Evolutionary conservation across 2,113 vertebrate genomes (phyloP).

Genomic region (Pandion haliaetus): DNA sequence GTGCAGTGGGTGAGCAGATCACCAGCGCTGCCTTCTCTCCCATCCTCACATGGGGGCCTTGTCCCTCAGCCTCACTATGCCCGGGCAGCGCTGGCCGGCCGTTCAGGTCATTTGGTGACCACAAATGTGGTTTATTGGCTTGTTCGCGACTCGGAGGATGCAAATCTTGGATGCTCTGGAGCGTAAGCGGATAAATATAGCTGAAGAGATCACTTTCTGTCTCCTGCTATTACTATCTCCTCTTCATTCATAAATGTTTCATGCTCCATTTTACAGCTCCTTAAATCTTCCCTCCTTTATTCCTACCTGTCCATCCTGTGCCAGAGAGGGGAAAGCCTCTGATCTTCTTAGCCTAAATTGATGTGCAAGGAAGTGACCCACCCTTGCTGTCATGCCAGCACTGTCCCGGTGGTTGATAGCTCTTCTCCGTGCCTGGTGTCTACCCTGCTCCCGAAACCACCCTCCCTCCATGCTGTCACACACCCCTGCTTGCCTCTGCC

Average conservation of each 20-base stretch:
- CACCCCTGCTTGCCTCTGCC: neutral
- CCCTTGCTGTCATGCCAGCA: neutral
- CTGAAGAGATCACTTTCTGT: neutral
- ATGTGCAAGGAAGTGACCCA: accelerated
- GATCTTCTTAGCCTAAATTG: neutral
- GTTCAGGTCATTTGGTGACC: neutral
- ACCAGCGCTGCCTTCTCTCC: neutral
- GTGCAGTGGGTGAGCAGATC: no score
- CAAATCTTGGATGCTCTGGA: neutral
- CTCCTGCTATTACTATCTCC: neutral
- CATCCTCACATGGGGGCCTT: neutral
- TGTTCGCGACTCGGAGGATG: neutral
- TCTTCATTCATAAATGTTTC: neutral
- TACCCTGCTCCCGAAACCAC: neutral
- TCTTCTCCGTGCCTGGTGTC: neutral
- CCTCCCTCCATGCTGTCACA: neutral
- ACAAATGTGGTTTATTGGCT: neutral
- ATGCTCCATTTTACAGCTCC: neutral
- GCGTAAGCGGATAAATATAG: neutral
- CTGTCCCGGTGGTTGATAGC: neutral
- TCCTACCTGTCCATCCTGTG: neutral
- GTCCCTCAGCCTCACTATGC: neutral
- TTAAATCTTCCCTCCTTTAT: neutral
- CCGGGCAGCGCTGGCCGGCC: accelerated
- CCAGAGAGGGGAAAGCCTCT: neutral